These are phyloP conservation scores for Zaprionus ghesquierei DNA, from an alignment of 1,140 invertebrate genomes.

Conservation along the genomic window DNA sequence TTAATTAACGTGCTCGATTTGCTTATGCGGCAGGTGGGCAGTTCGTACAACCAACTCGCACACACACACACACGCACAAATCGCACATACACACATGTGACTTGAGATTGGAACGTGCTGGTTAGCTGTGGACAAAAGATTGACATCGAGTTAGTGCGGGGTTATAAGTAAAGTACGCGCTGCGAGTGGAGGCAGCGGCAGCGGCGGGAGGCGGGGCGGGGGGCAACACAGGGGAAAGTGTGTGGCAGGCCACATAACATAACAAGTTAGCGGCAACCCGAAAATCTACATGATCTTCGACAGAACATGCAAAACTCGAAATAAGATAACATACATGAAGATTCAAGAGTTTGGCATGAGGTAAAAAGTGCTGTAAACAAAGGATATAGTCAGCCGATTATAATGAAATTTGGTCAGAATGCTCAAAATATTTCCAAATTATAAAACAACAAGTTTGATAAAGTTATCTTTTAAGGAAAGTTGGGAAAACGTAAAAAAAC, in stretches of 20 bases:
- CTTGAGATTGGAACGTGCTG: slow-evolving; percentile 37
- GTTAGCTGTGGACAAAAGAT: slow-evolving; percentile 46
- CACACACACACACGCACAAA: slow-evolving; percentile 8
- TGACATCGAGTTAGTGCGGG: slow-evolving; percentile 39
- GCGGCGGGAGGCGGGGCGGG: background rate
- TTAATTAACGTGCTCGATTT: slow-evolving; percentile 74
- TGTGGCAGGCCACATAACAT: no score
- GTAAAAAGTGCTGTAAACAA: background rate
- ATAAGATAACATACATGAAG: no score
- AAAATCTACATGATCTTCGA: background rate
- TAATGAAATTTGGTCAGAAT: background rate
- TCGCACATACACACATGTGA: background rate
- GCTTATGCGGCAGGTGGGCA: slow-evolving; percentile 65
- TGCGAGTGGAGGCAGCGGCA: background rate
- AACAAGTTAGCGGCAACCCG: background rate
- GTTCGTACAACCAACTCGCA: slow-evolving; percentile 14
- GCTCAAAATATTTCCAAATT: background rate
- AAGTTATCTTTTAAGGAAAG: background rate
- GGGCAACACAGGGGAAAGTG: background rate
- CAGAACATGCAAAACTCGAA: background rate
- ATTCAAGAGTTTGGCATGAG: no score
- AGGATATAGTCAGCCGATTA: background rate
- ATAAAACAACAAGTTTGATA: background rate
- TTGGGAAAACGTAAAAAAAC: background rate
- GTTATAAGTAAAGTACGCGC: slow-evolving; percentile 20